Base-by-base conservation (phyloP, 2,888 invertebrate species). In the Oscheius sp. region DNA sequence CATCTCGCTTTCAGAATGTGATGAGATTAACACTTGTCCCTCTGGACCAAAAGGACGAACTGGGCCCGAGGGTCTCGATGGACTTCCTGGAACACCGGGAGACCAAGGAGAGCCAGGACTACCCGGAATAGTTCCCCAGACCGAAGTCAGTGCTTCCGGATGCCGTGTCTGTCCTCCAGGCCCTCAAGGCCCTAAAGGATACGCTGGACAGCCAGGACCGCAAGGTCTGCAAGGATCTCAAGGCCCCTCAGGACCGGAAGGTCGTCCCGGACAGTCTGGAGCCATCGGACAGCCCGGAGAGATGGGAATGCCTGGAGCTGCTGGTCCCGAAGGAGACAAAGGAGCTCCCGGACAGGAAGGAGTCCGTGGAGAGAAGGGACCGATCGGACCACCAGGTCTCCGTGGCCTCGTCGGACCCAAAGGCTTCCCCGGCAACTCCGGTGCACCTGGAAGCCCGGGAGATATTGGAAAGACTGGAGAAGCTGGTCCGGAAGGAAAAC, bases 391-490 rank as follows among this genome's bases (percentile, higher is more conserved):
- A 51, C 89, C 89, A 70, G 88, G 79, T 62, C 90, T 91, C 2
- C 90, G 92, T 50, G 93, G 93, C 63, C 87, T 91, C 29, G 91
- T 80, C 58, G 82, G 82, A 92, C 58, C 80, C 37, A 77, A 77
- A 57, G 80, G 80, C 32, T 80, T 80, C 76, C 70, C 77, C 47
- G 80, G 80, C 73, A 80, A 77, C 72, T 66, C 74, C 9, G 93
- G 93, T 47, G 89, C 91, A 29, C 91, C 92, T 9, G 93, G 93
- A 70, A 90, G 91, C 77, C 90, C 91, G 77, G 93, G 93, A 47
- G 91, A 92, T 75, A 90, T 92, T 1, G 93, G 93, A 78, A 90
- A 91, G 37, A 73, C 76, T 63, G 82, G 82, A 76, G 76, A 76
- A 79, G 92, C 92, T 4, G 93, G 93, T 32, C 87, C 91, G 50